These are phyloP conservation scores for Strigamia crassipes DNA, from an alignment of 2,888 invertebrate genomes.

Conservation along the genomic window DNA sequence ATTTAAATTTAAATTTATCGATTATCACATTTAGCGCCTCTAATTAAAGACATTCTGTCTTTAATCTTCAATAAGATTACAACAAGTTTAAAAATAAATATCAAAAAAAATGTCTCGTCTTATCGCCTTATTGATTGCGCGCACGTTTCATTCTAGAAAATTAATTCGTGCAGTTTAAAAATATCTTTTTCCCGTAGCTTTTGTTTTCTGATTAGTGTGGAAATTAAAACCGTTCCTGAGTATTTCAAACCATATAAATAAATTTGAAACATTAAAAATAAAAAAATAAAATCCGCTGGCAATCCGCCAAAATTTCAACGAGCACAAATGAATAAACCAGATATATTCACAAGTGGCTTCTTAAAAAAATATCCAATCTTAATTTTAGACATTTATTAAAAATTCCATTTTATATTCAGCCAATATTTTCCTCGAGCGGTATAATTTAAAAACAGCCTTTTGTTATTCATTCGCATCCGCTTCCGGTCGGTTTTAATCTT, in stretches of 20 bases:
- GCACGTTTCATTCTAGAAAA: background rate
- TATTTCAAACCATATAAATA: slow-evolving; percentile 19
- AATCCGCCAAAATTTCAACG: background rate
- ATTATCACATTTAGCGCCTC: background rate
- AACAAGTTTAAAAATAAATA: slow-evolving; percentile 22
- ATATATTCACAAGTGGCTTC: slow-evolving; percentile 11
- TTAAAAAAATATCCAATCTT: background rate
- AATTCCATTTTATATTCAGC: background rate
- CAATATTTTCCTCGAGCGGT: background rate
- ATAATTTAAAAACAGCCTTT: slow-evolving; percentile 28
- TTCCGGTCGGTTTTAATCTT: slow-evolving; percentile 38
- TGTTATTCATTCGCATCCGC: slow-evolving; percentile 38
- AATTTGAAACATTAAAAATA: background rate
- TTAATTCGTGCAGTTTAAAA: background rate
- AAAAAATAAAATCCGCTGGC: background rate
- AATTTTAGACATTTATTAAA: slow-evolving; percentile 17
- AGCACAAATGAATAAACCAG: background rate
- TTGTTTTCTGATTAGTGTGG: slow-evolving; percentile 14
- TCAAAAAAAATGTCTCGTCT: background rate
- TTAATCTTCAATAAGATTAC: background rate
- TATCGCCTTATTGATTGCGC: slow-evolving; percentile 9
- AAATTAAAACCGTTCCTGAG: background rate
- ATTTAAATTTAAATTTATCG: background rate
- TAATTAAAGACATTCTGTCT: background rate
- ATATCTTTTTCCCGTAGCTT: background rate